Base-by-base conservation (phyloP, 2,797 vertebrate species). In the Halcyon chelicuti region DNA sequence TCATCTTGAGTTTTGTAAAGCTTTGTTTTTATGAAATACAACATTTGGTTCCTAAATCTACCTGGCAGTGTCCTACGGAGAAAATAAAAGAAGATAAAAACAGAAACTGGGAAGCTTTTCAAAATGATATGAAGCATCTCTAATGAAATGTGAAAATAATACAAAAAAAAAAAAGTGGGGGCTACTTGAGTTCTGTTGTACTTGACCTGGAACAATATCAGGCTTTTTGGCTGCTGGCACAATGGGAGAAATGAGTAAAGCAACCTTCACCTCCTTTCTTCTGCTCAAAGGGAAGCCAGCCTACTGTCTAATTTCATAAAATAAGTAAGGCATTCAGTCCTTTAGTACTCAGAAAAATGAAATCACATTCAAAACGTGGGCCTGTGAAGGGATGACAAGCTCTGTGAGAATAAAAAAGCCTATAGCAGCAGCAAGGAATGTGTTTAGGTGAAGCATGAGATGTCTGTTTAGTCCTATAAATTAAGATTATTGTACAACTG, bases 251-350 rank as follows among this genome's bases (percentile, higher is more conserved):
- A 47, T 9, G 66, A 88, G 66, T 93, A 62, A 65, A 93, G 51
- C 62, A 81, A 9, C 73, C 46, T 55, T 88, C 54, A 37, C 39
- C 44, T 58, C 78, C 75, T 61, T 35, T 40, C 40, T 84, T 86
- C 19, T 86, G 66, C 66, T 84, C 54, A 12, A 60, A 61, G 67
- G 51, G 66, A 93, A 70, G 71, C 37, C 31, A 3, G 63, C 63
- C 57, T 74, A 17, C 82, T 90, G 72, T 91, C 86, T 94, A 29
- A 70, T 94, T 93, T 66, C 47, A 90, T 90, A 72, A 93, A 94
- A 77, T 74, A 80, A 92, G 77, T 5, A 72, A 58, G 67, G 55
- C 66, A 52, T 81, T 93, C 37, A 35, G 40, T 47, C 72, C 88
- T 72, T 70, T 20, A 70, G 26, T 81, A 10, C 76, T 93, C 76